Conservation (phyloP, 2,888 invertebrate species). For the Octonoba sinensis region DNA sequence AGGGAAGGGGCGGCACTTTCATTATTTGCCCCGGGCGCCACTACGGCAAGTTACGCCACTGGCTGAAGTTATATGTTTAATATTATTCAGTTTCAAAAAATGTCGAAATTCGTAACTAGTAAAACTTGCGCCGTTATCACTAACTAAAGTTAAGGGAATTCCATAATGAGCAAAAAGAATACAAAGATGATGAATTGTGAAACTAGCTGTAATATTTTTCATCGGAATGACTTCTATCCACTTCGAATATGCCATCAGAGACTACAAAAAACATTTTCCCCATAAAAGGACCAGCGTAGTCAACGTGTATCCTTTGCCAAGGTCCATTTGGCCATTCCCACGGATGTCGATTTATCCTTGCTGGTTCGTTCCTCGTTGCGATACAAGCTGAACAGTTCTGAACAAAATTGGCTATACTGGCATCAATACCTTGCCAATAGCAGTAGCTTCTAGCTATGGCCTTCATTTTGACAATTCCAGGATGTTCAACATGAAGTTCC, state of each 20-base stretch:
- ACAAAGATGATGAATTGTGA: conserved; percentile 31
- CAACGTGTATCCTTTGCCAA: conserved; percentile 43
- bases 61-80: conserved; percentile 37
- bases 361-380: conserved; percentile 30
- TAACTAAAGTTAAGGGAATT: conserved; percentile 32
- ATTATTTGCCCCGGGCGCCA: too few species aligned
- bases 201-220: conserved; percentile 29
- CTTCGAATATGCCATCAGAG: conserved; percentile 38
- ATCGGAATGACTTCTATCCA: conserved; percentile 35
- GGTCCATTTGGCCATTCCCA: conserved; percentile 38
- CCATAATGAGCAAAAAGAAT: conserved; percentile 32
- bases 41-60: too few species aligned
- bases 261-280: conserved; percentile 39
- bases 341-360: conserved; percentile 31
- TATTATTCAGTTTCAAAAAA: conserved; percentile 42
- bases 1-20: too few species aligned
- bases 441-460: conserved; percentile 38
- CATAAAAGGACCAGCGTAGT: conserved; percentile 41
- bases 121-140: conserved; percentile 42
- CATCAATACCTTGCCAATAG: conserved; percentile 42
- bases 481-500: conserved; percentile 47
- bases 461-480: conserved; percentile 42
- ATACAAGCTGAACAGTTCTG: conserved; percentile 36
- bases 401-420: conserved; percentile 36
- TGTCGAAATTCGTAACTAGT: conserved; percentile 44